Conservation (phyloP, 2,888 invertebrate genomes). For the Leucoptera coffeella region DNA sequence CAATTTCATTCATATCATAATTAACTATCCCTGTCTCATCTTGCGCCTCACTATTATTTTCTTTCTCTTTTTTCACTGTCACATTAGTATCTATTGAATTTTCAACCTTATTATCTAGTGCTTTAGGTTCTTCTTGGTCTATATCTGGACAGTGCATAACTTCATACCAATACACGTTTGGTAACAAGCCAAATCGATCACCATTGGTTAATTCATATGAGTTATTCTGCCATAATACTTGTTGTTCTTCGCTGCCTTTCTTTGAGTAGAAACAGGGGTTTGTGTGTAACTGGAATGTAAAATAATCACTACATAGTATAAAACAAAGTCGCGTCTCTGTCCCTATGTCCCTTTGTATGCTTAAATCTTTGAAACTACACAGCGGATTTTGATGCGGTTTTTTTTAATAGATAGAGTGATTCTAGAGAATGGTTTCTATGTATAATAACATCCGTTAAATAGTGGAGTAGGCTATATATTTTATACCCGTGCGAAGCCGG, state of each 20-base stretch:
- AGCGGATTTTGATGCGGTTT: too few relatives aligned
- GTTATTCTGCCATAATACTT: constrained; percentile 22
- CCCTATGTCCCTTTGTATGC: too few relatives aligned
- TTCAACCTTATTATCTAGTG: constrained; percentile 1
- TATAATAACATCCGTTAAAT: too few relatives aligned
- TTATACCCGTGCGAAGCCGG: too few relatives aligned
- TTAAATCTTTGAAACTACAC: too few relatives aligned
- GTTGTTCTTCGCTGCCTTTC: constrained; percentile 13
- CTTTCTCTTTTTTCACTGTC: too few relatives aligned
- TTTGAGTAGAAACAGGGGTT: constrained; percentile 47
- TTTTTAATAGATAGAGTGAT: too few relatives aligned
- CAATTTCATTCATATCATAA: constrained; percentile 9
- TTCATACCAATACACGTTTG: constrained; percentile 42
- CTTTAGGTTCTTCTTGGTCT: not conserved
- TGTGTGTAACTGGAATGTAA: constrained; percentile 35
- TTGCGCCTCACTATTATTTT: constrained; percentile 2
- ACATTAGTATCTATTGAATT: too few relatives aligned
- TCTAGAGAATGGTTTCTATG: too few relatives aligned
- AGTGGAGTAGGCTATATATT: too few relatives aligned
- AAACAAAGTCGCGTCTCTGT: too few relatives aligned
- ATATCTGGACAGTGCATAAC: constrained; percentile 14
- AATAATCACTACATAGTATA: too few relatives aligned
- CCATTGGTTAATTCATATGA: constrained; percentile 23
- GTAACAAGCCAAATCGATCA: constrained; percentile 47
- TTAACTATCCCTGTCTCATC: constrained; percentile 5